Conservation (phyloP, 37 sponge, comb jelly and placozoan species). For the Chondrilla cf. caribensis region DNA sequence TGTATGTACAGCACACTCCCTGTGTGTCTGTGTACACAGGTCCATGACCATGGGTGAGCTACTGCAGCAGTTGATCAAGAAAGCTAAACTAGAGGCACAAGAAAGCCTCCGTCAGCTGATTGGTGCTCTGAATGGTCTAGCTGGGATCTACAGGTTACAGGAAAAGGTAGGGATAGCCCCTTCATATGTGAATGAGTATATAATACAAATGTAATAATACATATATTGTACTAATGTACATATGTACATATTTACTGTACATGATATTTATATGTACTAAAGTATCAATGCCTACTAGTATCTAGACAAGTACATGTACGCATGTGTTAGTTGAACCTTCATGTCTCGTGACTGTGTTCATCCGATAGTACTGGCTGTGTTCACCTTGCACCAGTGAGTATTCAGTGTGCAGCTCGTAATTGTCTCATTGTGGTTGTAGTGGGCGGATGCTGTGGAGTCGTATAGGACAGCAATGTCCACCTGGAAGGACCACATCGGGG, state of each 20-base stretch:
- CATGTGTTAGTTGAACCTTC: too few relatives aligned
- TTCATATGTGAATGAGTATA: too few relatives aligned
- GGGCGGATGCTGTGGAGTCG: constrained; percentile 27
- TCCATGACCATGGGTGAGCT: constrained; percentile 67
- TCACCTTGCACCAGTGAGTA: too few relatives aligned
- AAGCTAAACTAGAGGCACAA: constrained; percentile 52
- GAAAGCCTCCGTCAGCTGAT: constrained; percentile 62
- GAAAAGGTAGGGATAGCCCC: constrained; percentile 44
- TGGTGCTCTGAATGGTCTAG: constrained; percentile 67
- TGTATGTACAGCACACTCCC: not conserved
- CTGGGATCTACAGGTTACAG: constrained; percentile 45
- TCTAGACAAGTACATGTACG: too few relatives aligned
- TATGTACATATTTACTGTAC: too few relatives aligned
- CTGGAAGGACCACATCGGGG: constrained; percentile 54
- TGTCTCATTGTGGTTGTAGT: constrained; percentile 20
- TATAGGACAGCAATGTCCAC: constrained; percentile 62
- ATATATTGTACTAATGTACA: too few relatives aligned
- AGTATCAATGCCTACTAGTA: too few relatives aligned
- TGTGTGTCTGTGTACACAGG: constrained; percentile 23
- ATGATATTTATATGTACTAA: too few relatives aligned
- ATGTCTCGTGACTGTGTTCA: too few relatives aligned
- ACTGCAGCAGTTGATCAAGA: constrained; percentile 53
- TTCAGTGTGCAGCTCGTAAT: too few relatives aligned
- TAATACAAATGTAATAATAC: too few relatives aligned
- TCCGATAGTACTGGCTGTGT: too few relatives aligned